Base-by-base conservation (phyloP, 2,888 invertebrate genomes). In the Pycnomerus fuliginosus region DNA sequence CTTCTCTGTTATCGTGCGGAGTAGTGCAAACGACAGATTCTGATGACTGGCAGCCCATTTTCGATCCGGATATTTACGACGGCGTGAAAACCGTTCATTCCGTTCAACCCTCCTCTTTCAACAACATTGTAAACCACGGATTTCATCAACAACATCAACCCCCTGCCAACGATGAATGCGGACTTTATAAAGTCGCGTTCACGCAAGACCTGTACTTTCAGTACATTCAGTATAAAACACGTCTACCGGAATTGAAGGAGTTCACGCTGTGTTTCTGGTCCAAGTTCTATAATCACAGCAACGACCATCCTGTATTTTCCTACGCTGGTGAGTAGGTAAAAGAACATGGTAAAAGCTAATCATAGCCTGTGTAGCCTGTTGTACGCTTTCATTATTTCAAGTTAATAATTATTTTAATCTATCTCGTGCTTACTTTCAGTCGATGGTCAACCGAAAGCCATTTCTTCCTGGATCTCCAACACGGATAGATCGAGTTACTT, bases 261-360 rank as follows among this genome's bases (percentile, higher is more conserved):
- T 90, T 90, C 67, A 90, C 90, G 0, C 74, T 90, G 5, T 90
- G 90, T 65, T 80, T 83, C 72, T 90, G 90, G 90, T 82, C 80
- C 58, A 87, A 89, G 60, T 90, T 88, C 64, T 81, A 82, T 57
- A 90, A 90, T 62, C 90, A 90, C 64, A 82, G 83, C 14, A 85
- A 83, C 44, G 89, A 90, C 64, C 90, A 90, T 74, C 87, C 89
- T 0, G 68, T 90, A 37, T 85, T 90, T 65, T 89, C 90, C 10
- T 90, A 90, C 67, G 80, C 88, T 60, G 83, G 90, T 90, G 68
- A 82, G 78, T 75, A 39, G n/a, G 8, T 4, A 4, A 20, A 20
- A 20, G 5, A 20, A 20, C 8, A 20, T 4, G 20, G 4, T 20
- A 5, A 5, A 20, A 8, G 8, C 8, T 4, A 20, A 20, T 20